A percentile compares a stretch with the other conserved stretches of the same genome.
phyloP scores from a whole-genome alignment of 2,797 vertebrate genomes.

The Sphenopsis melanotis region DNA sequence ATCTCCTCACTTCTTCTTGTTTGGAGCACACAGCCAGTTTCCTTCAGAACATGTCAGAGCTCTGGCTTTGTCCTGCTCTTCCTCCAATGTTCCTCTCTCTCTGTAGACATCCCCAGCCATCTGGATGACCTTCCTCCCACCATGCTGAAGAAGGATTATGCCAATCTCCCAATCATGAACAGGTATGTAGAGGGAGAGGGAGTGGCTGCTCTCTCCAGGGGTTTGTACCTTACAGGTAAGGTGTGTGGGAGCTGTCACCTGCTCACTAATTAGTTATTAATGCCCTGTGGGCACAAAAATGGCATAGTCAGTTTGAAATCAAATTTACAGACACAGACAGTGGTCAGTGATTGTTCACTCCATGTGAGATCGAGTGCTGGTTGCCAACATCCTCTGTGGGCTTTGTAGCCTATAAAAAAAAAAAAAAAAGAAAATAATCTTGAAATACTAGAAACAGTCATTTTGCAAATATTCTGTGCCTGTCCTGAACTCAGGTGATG shows the following conservation, averaged over 20 bases:
- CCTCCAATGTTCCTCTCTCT: neutral
- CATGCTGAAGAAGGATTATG: slow-evolving; percentile 83
- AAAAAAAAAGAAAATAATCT: neutral
- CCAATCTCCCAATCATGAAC: slow-evolving; percentile 78
- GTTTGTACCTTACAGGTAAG: neutral
- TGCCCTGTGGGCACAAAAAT: neutral
- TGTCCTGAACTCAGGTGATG: neutral
- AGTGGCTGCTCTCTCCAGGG: neutral
- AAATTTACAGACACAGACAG: neutral
- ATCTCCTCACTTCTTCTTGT: neutral
- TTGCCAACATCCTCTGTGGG: neutral
- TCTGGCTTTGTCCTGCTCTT: neutral
- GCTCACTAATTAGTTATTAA: neutral
- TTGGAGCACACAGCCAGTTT: neutral
- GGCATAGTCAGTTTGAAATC: neutral
- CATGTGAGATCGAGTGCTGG: neutral
- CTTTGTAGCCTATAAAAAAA: neutral
- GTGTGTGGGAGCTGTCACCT: neutral
- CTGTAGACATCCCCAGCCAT: slow-evolving; percentile 78
- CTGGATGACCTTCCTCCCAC: slow-evolving; percentile 83
- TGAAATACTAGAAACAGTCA: neutral
- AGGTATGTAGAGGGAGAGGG: slow-evolving; percentile 74
- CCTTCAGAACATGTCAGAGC: neutral
- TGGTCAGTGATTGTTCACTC: neutral
- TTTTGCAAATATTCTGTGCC: neutral